Conservation (phyloP, 2,113 vertebrate species). For the Brachionichthys hirsutus region DNA sequence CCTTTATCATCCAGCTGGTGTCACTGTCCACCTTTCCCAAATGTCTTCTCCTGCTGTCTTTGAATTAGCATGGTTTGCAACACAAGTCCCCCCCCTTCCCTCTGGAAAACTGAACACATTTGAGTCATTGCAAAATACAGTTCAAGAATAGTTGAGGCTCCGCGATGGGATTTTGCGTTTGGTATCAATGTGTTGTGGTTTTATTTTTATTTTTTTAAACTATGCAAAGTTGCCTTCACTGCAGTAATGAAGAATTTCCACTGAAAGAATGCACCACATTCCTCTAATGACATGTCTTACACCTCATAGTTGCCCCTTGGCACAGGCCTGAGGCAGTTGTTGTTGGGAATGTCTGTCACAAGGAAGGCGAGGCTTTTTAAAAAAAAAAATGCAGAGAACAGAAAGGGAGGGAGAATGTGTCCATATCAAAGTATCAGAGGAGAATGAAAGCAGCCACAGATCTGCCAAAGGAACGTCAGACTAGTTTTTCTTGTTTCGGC, state of each 20-base stretch:
- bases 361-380: constrained; percentile 21
- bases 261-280: constrained; percentile 19
- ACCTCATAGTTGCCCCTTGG: constrained; percentile 10
- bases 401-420: constrained; percentile 22
- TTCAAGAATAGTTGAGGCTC: too few relatives aligned
- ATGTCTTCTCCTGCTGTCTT: too few relatives aligned
- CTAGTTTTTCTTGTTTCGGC: constrained; percentile 76
- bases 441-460: constrained; percentile 49
- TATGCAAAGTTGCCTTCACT: too few relatives aligned
- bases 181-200: too few relatives aligned
- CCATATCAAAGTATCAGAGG: not conserved
- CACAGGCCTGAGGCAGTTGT: constrained; percentile 25
- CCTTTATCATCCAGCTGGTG: constrained; percentile 35
- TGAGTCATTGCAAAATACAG: too few relatives aligned
- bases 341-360: constrained; percentile 23
- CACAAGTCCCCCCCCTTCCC: too few relatives aligned
- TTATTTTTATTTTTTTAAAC: too few relatives aligned
- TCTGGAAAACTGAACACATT: too few relatives aligned
- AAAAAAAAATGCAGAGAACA: constrained; percentile 14
- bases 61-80: too few relatives aligned
- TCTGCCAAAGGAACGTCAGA: constrained; percentile 41
- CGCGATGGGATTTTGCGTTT: too few relatives aligned
- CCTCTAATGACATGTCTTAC: constrained; percentile 31
- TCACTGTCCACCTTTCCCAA: constrained; percentile 28
- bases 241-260: too few relatives aligned